Evolutionary conservation across 2,113 vertebrate species (phyloP), one percentile per base, ranked within the genome.

Genomic region (Notarius lentiginosus): DNA sequence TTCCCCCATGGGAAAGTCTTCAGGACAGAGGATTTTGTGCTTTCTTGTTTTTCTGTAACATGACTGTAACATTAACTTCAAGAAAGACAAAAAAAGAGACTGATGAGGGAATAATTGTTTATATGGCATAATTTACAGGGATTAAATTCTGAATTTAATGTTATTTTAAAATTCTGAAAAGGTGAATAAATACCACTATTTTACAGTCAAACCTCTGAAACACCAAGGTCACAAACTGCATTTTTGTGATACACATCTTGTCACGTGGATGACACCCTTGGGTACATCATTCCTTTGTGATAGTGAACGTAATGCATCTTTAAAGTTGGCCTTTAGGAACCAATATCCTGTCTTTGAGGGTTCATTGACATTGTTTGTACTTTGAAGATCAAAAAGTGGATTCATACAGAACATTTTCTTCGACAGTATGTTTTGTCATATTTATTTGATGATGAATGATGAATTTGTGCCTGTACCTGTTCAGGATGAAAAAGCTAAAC

Each of bases 401-500:
- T 24, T 51, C 24, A 7, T 77, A 17, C 2, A 51, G 4, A 41
- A 51, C 49, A 14, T 77, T 77, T 55, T 75, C 20, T 49, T n/a
- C 5, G 12, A 77, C 75, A 8, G 22, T 53, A 14, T 27, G 27
- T 27, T 79, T 15, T 79, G 49, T 79, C 51, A 27, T 55, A 55
- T 79, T 53, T 76, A 27, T 30, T 83, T 83, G 60, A 77, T 27
- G 75, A 77, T 55, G 24, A 79, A 8, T 79, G 75, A 55, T 79
- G 75, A 77, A 77, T 77, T 53, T 6, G 18, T 79, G 49, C 24
- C 22, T 88, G 86, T 92, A 89, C 94, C 93, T 93, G 94, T 94
- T 95, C 91, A 91, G 80, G 89, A 92, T 93, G 91, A 95, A 85
- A 94, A 95, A 93, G 94, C 93, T 93, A 90, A 93, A 94, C 94